Percentiles rank a stretch among this genome's conserved stretches.
Conservation (phyloP, 2,888 invertebrate genomes). For the Bimastos eiseni region DNA sequence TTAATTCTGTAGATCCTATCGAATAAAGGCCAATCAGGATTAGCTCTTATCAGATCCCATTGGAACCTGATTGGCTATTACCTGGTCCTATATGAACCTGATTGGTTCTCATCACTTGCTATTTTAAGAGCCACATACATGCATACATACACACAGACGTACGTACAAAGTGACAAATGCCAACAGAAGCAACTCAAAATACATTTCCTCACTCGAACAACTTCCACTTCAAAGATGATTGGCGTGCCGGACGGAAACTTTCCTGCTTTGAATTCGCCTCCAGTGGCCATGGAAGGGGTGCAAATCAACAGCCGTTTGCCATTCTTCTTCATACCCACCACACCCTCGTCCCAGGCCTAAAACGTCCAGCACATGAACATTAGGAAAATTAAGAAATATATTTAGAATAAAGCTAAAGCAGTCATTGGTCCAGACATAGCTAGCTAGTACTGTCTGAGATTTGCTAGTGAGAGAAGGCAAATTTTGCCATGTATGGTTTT, state of each 20-base stretch:
- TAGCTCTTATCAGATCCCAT: too few species aligned
- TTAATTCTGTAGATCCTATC: too few species aligned
- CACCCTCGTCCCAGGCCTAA: slow-evolving; percentile 60
- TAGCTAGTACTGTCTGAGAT: neutral
- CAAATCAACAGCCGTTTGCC: slow-evolving; percentile 56
- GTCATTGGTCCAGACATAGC: neutral
- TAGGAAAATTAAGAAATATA: neutral
- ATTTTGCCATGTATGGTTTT: neutral
- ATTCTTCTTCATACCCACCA: slow-evolving; percentile 59
- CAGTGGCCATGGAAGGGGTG: slow-evolving; percentile 58
- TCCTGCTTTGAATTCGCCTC: slow-evolving; percentile 53
- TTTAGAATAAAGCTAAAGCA: too few species aligned
- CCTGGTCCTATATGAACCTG: too few species aligned
- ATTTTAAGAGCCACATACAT: neutral
- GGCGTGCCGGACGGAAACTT: slow-evolving; percentile 58
- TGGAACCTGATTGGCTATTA: too few species aligned
- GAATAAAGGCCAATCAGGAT: too few species aligned
- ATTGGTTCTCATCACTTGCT: too few species aligned
- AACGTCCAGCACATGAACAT: neutral
- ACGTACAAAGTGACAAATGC: neutral
- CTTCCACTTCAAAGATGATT: slow-evolving; percentile 58
- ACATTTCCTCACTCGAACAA: slow-evolving; percentile 55
- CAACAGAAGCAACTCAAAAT: neutral
- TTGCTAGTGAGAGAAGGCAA: neutral
- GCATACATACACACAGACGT: neutral